Percentiles rank a stretch among this genome's conserved stretches.
Evolutionary conservation across 2,113 vertebrate species (phyloP).

Genomic region (Aix galericulata): DNA sequence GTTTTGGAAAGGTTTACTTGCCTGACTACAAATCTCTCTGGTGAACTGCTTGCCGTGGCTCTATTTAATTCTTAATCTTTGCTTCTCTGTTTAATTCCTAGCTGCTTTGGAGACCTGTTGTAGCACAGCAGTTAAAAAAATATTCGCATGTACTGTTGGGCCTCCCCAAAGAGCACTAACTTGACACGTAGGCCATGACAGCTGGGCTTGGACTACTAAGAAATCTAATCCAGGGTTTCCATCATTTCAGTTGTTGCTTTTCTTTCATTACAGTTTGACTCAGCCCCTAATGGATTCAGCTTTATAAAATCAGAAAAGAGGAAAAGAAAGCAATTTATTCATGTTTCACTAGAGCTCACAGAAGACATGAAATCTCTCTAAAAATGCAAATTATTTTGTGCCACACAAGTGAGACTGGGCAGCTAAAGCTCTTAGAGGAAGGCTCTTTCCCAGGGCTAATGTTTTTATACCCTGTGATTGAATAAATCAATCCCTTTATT

Average conservation of each 20-base stretch:
- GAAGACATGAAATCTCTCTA: constrained; percentile 81
- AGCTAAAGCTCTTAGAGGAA: constrained; percentile 76
- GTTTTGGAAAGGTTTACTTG: background rate
- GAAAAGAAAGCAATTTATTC: constrained; percentile 80
- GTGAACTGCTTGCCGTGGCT: background rate
- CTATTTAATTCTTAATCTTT: constrained; percentile 66
- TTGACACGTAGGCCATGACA: constrained; percentile 76
- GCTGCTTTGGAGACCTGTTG: constrained; percentile 65
- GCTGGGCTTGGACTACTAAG: constrained; percentile 61
- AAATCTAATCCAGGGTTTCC: constrained; percentile 71
- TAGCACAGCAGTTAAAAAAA: constrained; percentile 73
- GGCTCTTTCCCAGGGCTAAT: constrained; percentile 78
- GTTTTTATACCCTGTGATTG: constrained; percentile 75
- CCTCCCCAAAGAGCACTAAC: constrained; percentile 85
- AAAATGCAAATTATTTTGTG: constrained; percentile 82
- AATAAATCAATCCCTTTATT: constrained; percentile 80
- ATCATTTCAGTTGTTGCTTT: constrained; percentile 66
- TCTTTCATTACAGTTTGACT: constrained; percentile 77
- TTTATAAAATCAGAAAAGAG: constrained; percentile 76
- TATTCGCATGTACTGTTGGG: constrained; percentile 78
- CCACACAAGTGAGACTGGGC: constrained; percentile 65
- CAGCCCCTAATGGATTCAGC: constrained; percentile 75
- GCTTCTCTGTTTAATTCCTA: constrained; percentile 67
- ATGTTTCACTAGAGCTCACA: constrained; percentile 72
- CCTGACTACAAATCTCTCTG: background rate